Percentiles rank a stretch among this genome's conserved stretches.
phyloP scores from a whole-genome alignment of 2,888 invertebrate genomes.

The Mesorhabditis belari region DNA sequence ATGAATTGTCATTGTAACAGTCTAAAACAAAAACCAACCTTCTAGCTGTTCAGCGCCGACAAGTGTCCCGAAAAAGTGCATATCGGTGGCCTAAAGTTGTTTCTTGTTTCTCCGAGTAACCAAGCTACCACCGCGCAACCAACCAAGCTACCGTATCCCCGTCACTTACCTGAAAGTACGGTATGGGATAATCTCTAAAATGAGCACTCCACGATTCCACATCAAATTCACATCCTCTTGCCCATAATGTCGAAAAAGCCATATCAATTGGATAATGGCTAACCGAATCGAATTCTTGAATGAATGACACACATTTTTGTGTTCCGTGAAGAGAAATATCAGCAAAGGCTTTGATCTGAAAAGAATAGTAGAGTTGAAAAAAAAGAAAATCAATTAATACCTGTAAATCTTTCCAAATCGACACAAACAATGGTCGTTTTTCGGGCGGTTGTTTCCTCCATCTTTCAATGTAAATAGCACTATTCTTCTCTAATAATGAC shows the following conservation, averaged over 20 bases:
- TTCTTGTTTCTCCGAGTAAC: too few species aligned
- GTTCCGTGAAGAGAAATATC: conserved; percentile 80
- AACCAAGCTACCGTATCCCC: too few species aligned
- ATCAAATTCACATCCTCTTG: conserved; percentile 74
- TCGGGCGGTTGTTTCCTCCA: conserved; percentile 30
- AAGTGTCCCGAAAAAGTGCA: conserved; percentile 80
- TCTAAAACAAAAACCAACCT: conserved; percentile 10
- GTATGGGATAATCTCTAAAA: conserved; percentile 82
- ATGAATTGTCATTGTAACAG: conserved; percentile 2
- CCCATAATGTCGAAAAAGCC: conserved; percentile 71
- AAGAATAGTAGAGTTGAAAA: background rate
- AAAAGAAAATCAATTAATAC: background rate
- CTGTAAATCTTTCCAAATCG: background rate
- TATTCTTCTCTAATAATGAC: conserved; percentile 79
- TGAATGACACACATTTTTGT: conserved; percentile 67
- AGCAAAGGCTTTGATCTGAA: conserved; percentile 66
- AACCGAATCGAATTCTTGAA: conserved; percentile 72
- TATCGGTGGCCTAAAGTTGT: conserved; percentile 61
- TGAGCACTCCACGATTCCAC: conserved; percentile 80
- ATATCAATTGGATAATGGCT: conserved; percentile 13
- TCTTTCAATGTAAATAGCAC: conserved; percentile 88
- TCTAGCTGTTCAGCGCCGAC: conserved; percentile 71
- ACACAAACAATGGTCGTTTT: background rate
- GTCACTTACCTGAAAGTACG: conserved; percentile 72
- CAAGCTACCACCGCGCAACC: too few species aligned